Conservation (phyloP, 2,797 vertebrate species). For the Pseudochirops corinnae region DNA sequence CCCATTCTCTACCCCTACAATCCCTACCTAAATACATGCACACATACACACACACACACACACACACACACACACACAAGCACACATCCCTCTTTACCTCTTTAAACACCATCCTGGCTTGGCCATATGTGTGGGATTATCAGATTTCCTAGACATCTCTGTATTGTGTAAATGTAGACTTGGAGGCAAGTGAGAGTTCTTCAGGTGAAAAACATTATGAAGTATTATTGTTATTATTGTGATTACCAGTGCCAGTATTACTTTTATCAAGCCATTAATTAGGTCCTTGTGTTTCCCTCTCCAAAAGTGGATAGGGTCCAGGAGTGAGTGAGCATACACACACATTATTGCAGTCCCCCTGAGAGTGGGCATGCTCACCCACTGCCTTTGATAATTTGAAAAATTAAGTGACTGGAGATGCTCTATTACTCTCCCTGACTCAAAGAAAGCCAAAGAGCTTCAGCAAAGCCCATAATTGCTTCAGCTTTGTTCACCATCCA, state of each 20-base stretch:
- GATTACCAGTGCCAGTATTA: neutral
- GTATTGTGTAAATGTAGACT: neutral
- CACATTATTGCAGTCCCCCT: neutral
- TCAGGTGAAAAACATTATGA: constrained; percentile 19
- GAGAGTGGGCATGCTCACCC: constrained; percentile 4
- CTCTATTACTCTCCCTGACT: constrained; percentile 8
- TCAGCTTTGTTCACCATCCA: neutral
- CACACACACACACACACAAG: neutral
- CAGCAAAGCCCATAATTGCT: neutral
- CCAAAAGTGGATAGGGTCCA: neutral
- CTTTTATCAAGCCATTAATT: constrained; percentile 13
- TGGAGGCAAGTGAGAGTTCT: neutral
- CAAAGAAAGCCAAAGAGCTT: neutral
- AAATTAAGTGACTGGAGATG: neutral
- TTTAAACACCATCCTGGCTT: neutral
- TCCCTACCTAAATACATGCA: neutral
- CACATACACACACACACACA: neutral
- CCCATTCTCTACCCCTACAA: neutral
- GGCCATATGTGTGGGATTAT: constrained; percentile 8
- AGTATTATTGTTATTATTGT: neutral
- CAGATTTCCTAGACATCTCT: neutral
- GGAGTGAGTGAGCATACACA: neutral
- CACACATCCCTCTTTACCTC: neutral
- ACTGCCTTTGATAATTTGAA: neutral
- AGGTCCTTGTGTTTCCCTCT: neutral